Evolutionary conservation across 2,888 invertebrate species (phyloP).

Genomic region (Diplazon laetatorius): DNA sequence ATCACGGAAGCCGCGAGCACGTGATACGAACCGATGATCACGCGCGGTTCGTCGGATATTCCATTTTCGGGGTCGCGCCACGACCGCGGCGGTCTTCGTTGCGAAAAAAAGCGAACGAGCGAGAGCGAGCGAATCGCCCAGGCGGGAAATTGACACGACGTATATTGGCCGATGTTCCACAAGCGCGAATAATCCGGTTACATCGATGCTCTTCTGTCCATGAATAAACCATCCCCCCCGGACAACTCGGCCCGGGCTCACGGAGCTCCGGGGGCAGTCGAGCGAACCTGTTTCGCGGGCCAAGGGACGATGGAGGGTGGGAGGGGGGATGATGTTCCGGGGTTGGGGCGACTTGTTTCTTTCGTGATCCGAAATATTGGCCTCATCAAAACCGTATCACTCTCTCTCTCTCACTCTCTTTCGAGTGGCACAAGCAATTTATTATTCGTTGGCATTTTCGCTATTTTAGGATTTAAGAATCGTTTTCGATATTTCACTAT

Average conservation of each 20-base stretch:
- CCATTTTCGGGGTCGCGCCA: conserved; percentile 41
- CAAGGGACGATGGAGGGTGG: no score
- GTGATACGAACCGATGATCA: conserved; percentile 33
- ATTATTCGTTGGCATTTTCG: conserved; percentile 31
- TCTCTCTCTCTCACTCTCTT: no score
- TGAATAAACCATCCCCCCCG: conserved; percentile 59
- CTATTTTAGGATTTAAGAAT: no score
- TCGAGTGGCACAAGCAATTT: conserved; percentile 32
- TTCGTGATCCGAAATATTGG: conserved; percentile 48
- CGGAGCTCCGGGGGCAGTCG: no score
- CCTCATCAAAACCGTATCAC: conserved; percentile 48
- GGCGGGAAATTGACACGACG: conserved; percentile 57
- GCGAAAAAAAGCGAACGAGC: conserved; percentile 11
- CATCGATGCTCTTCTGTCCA: conserved; percentile 59
- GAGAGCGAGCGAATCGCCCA: conserved; percentile 39
- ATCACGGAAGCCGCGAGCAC: background rate
- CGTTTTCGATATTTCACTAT: conserved; percentile 35
- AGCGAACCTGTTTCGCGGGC: no score
- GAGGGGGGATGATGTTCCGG: no score
- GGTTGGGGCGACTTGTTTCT: conserved; percentile 36
- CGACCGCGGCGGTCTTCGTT: no score
- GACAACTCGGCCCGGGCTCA: conserved; percentile 43
- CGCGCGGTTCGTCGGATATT: conserved; percentile 40
- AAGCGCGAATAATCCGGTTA: conserved; percentile 59
- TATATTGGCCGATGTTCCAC: conserved; percentile 46